These are phyloP conservation scores for Hylaeus volcanicus DNA, from an alignment of 1,140 invertebrate species.

Conservation along the genomic window DNA sequence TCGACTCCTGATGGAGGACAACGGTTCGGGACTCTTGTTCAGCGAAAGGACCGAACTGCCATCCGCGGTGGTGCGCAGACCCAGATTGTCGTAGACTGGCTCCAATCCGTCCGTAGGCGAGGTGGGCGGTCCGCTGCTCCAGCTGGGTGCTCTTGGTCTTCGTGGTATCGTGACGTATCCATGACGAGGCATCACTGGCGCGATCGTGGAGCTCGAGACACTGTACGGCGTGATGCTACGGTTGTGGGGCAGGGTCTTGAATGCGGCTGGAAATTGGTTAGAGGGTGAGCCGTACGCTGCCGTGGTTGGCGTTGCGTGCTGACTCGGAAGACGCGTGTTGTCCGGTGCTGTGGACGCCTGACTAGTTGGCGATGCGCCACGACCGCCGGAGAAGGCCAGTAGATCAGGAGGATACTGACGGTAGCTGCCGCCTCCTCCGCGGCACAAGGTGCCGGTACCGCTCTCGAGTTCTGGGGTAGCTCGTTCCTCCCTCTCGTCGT, in stretches of 20 bases:
- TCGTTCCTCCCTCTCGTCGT: conserved; percentile 66
- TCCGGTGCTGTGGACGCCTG: conserved; percentile 90
- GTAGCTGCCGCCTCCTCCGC: conserved; percentile 77
- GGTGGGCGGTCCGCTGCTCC: conserved; percentile 85
- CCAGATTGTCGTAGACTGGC: conserved; percentile 92
- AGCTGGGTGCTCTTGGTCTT: conserved; percentile 89
- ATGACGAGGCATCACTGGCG: conserved; percentile 85
- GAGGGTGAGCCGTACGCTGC: conserved; percentile 68
- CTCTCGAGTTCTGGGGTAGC: conserved; percentile 76
- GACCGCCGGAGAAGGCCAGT: conserved; percentile 86
- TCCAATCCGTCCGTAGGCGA: conserved; percentile 82
- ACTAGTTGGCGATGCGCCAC: conserved; percentile 81
- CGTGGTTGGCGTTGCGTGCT: conserved; percentile 79
- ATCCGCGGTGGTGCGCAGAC: conserved; percentile 90
- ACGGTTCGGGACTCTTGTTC: conserved; percentile 82
- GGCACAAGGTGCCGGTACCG: conserved; percentile 74
- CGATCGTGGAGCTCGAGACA: conserved; percentile 80
- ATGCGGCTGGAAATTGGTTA: conserved; percentile 78
- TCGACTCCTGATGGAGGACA: conserved; percentile 75
- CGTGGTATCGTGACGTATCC: conserved; percentile 93
- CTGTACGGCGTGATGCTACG: conserved; percentile 87
- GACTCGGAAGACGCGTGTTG: conserved; percentile 80
- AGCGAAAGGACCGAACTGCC: conserved; percentile 90
- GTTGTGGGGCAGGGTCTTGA: conserved; percentile 87
- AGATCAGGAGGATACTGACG: conserved; percentile 89